A percentile compares a stretch with the other conserved stretches of the same genome.
Evolutionary conservation across 2,888 invertebrate species (phyloP).

Genomic region (Agrochola macilenta): DNA sequence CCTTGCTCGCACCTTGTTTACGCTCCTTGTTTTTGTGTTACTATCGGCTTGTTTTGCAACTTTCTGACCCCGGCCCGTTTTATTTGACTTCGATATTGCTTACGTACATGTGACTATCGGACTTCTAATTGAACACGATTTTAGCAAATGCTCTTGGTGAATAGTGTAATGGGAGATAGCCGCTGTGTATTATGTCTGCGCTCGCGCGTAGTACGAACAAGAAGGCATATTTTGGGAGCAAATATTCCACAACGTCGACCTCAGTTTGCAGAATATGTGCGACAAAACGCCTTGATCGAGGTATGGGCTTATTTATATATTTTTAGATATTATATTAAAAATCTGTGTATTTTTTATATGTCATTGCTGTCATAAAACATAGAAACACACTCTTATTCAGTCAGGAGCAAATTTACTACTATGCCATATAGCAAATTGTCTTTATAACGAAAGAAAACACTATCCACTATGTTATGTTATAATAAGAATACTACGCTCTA

Average conservation of each 20-base stretch:
- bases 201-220: neutral
- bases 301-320: neutral
- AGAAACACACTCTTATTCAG: neutral
- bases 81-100: neutral
- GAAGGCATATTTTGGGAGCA: neutral
- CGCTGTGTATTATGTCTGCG: neutral
- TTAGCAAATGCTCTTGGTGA: neutral
- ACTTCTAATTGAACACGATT: neutral
- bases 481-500: neutral
- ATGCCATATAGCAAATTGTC: neutral
- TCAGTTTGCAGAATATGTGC: neutral
- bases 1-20: neutral
- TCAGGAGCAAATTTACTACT: neutral
- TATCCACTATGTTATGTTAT: neutral
- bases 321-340: neutral
- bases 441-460: neutral
- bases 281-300: no score
- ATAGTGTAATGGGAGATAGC: neutral
- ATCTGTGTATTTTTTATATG: neutral
- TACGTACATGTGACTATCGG: neutral
- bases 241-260: neutral
- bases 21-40: neutral
- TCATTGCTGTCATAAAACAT: no score
- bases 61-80: neutral
- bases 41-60: neutral